Conservation (phyloP, 2,888 invertebrate genomes). For the Mythimna albipuncta region DNA sequence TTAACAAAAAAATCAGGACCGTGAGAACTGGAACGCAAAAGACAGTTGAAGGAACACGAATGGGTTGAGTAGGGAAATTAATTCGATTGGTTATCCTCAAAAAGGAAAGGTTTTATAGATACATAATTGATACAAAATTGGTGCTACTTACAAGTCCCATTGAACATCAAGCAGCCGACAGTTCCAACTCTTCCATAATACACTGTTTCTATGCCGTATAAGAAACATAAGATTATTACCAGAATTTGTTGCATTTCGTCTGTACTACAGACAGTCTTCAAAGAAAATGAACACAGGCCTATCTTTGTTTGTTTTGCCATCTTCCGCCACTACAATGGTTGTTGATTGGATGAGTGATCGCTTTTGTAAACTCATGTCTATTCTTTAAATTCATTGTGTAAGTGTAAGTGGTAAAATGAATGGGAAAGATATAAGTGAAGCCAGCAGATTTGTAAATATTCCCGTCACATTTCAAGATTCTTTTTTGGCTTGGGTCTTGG, state of each 20-base stretch:
- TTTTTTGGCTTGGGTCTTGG: too few species aligned
- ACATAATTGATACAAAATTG: not conserved
- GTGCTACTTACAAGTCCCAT: slow-evolving; percentile 82
- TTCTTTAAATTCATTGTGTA: not conserved
- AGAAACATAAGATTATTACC: slow-evolving; percentile 65
- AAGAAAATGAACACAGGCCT: slow-evolving; percentile 38
- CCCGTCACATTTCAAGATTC: not conserved
- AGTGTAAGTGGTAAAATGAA: not conserved
- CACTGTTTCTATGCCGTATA: slow-evolving; percentile 66
- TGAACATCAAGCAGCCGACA: slow-evolving; percentile 77
- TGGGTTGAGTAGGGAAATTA: too few species aligned
- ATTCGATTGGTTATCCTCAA: too few species aligned
- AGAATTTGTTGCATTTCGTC: slow-evolving; percentile 62
- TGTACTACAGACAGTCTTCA: slow-evolving; percentile 15
- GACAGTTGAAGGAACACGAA: too few species aligned
- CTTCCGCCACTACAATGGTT: slow-evolving; percentile 41
- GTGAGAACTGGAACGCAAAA: too few species aligned
- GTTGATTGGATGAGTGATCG: slow-evolving; percentile 23
- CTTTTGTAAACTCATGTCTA: slow-evolving; percentile 31
- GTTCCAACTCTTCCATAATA: slow-evolving; percentile 78
- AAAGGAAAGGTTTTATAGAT: too few species aligned
- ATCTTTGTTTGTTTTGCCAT: slow-evolving; percentile 34
- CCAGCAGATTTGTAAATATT: not conserved
- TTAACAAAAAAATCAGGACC: too few species aligned
- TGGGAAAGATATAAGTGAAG: not conserved